These are phyloP conservation scores for Labeo catla DNA, from an alignment of 2,113 vertebrate genomes.

Conservation along the genomic window DNA sequence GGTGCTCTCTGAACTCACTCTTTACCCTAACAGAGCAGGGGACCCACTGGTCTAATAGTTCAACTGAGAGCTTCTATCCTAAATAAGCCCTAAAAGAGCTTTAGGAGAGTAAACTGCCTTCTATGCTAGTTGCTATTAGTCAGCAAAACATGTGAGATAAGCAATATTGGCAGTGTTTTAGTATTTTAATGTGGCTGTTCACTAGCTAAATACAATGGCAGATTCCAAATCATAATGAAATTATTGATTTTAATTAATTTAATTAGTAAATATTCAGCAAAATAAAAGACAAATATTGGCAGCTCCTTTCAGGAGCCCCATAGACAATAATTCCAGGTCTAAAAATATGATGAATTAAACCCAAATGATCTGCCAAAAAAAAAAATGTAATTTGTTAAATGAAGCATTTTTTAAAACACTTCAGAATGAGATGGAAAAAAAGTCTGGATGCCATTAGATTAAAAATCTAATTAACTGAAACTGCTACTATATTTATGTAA, in stretches of 20 bases:
- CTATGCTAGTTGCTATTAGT: not conserved
- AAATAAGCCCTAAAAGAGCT: not conserved
- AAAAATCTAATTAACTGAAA: not conserved
- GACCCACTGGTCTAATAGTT: not conserved
- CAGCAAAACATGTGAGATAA: not conserved
- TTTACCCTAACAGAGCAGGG: conserved; percentile 19
- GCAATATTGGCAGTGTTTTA: not conserved
- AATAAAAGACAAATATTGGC: not conserved
- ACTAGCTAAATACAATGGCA: not conserved
- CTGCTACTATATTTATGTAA: not conserved
- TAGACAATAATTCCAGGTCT: not conserved
- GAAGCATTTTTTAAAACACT: not conserved
- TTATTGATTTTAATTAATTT: conserved; percentile 4
- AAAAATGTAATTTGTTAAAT: not conserved
- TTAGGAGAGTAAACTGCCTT: not conserved
- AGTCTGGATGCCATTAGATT: not conserved
- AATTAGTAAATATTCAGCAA: conserved; percentile 4
- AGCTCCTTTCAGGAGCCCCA: not conserved
- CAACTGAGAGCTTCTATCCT: not conserved
- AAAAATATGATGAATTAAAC: not conserved
- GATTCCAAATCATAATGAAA: not conserved
- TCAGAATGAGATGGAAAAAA: not conserved
- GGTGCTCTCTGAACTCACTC: conserved; percentile 38
- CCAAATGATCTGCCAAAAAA: not conserved
- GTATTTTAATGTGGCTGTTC: not conserved